These are phyloP conservation scores for Drosophila testacea DNA, from an alignment of 2,888 invertebrate genomes.

Conservation along the genomic window DNA sequence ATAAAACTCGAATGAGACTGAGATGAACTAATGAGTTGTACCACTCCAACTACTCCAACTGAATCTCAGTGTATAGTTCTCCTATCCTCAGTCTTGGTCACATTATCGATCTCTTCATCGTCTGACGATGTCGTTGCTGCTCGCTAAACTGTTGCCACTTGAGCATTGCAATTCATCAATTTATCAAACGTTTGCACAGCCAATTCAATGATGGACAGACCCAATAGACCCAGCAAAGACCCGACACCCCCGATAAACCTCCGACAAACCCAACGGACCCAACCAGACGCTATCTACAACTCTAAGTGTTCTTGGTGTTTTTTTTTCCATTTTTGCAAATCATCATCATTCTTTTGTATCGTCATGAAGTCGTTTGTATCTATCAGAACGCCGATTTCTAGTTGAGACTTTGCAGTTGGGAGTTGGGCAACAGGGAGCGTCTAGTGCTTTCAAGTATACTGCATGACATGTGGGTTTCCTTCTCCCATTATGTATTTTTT, in stretches of 20 bases:
- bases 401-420: constrained; percentile 26
- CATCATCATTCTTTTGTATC: constrained; percentile 72
- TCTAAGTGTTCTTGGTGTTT: constrained; percentile 13
- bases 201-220: constrained; percentile 64
- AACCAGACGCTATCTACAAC: constrained; percentile 39
- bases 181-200: constrained; percentile 77
- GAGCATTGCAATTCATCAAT: constrained; percentile 76
- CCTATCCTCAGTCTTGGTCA: constrained; percentile 5
- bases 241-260: not conserved
- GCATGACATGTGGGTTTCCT: constrained; percentile 71
- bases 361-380: constrained; percentile 78
- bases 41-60: constrained; percentile 39
- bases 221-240: constrained; percentile 12
- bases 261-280: constrained; percentile 5
- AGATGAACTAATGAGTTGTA: constrained; percentile 70
- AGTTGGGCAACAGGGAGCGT: constrained; percentile 43
- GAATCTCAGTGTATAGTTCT: constrained; percentile 10
- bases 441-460: constrained; percentile 55
- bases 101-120: constrained; percentile 56
- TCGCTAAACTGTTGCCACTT: constrained; percentile 81
- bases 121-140: constrained; percentile 37
- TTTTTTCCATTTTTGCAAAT: constrained; percentile 64
- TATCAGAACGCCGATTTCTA: constrained; percentile 61
- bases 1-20: constrained; percentile 34
- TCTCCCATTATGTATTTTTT: constrained; percentile 18